Evolutionary conservation across 2,888 invertebrate species (phyloP).

Genomic region (Ophion obscuratus): DNA sequence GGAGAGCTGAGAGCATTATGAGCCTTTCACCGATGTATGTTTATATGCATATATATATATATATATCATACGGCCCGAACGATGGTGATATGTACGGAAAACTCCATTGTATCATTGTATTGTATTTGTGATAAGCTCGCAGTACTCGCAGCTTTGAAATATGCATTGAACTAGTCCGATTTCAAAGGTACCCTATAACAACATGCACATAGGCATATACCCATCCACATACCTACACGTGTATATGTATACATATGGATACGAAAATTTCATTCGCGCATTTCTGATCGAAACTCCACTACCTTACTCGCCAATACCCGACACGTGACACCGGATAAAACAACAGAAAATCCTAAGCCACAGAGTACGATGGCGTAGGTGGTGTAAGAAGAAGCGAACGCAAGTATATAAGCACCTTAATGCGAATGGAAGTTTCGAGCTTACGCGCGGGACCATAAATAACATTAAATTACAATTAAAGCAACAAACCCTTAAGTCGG

Average conservation of each 20-base stretch:
- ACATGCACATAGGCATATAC: no score
- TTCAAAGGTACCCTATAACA: background rate
- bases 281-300: background rate
- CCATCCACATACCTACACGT: no score
- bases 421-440: constrained; percentile 65
- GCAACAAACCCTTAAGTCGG: constrained; percentile 67
- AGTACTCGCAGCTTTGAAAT: constrained; percentile 3
- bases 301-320: background rate
- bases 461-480: constrained; percentile 73
- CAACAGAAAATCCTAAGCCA: background rate
- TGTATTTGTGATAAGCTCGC: constrained; percentile 13
- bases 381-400: constrained; percentile 57
- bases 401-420: constrained; percentile 68
- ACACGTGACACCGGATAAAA: constrained; percentile 13
- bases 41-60: constrained; percentile 19
- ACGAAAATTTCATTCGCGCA: background rate
- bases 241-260: no score
- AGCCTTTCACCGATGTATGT: constrained; percentile 55
- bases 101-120: constrained; percentile 22
- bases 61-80: constrained; percentile 36
- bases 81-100: constrained; percentile 26
- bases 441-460: constrained; percentile 68
- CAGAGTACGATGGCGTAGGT: background rate
- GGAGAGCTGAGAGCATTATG: constrained; percentile 47
- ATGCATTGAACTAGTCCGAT: background rate